Percentiles rank a stretch among this genome's conserved stretches.
Evolutionary conservation across 2,113 vertebrate genomes (phyloP).

Genomic region (Casuarius casuarius): DNA sequence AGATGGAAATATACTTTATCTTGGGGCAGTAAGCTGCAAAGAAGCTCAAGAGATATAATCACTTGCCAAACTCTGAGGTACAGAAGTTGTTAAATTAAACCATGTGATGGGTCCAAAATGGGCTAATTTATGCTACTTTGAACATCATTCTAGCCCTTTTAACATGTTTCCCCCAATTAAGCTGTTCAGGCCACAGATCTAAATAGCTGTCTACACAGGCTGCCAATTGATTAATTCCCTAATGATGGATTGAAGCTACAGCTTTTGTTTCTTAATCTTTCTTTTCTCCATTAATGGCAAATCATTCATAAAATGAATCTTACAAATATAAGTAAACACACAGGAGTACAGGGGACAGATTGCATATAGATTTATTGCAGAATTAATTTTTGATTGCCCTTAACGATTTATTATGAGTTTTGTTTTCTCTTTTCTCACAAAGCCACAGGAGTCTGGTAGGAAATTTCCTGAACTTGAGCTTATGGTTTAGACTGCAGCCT

Average conservation of each 20-base stretch:
- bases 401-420: slow-evolving; percentile 39
- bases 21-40: slow-evolving; percentile 43
- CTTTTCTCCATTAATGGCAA: slow-evolving; percentile 75
- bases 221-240: slow-evolving; percentile 85
- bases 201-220: slow-evolving; percentile 81
- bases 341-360: slow-evolving; percentile 30
- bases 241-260: slow-evolving; percentile 83
- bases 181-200: slow-evolving; percentile 78
- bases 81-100: slow-evolving; percentile 77
- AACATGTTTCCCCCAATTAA: slow-evolving; percentile 81
- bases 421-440: slow-evolving; percentile 32
- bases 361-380: slow-evolving; percentile 48
- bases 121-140: slow-evolving; percentile 80
- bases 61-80: slow-evolving; percentile 76
- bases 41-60: slow-evolving; percentile 66
- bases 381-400: slow-evolving; percentile 61
- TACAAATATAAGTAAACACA: slow-evolving; percentile 66
- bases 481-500: background rate
- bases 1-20: slow-evolving; percentile 56
- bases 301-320: slow-evolving; percentile 72
- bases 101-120: slow-evolving; percentile 75
- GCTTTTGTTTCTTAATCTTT: slow-evolving; percentile 82
- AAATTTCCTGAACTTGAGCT: background rate
- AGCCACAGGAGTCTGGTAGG: background rate
- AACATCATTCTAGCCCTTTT: slow-evolving; percentile 76